Evolutionary conservation across 2,113 vertebrate species (phyloP).

Genomic region (Leucosticte australis): DNA sequence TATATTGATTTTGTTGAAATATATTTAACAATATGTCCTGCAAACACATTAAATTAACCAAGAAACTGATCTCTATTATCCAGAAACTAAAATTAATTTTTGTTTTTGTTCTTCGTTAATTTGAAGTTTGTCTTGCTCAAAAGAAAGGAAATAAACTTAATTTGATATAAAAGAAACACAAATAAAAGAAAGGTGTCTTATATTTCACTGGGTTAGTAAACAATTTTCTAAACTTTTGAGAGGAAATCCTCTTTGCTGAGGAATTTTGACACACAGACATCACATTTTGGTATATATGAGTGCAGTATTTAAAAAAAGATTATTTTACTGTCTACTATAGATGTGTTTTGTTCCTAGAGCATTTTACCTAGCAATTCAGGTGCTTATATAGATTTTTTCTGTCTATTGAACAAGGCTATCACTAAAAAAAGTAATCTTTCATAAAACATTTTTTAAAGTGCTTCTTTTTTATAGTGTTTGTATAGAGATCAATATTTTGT

Average conservation of each 20-base stretch:
- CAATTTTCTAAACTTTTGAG: background rate
- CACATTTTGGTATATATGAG: background rate
- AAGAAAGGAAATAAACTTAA: background rate
- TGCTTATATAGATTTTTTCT: background rate
- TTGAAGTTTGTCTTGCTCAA: background rate
- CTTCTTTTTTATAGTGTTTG: background rate
- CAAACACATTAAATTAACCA: background rate
- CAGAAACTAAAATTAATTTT: background rate
- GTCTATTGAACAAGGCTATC: background rate
- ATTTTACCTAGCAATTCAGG: background rate
- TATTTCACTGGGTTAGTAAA: background rate
- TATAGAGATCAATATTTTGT: background rate
- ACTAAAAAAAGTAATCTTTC: background rate
- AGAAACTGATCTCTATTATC: background rate
- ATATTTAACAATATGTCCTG: background rate
- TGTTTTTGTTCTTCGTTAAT: background rate
- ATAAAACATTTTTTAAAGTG: background rate
- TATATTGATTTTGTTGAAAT: background rate
- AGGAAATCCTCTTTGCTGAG: background rate
- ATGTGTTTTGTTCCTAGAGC: rapidly evolving
- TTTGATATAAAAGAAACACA: background rate
- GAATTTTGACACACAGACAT: background rate
- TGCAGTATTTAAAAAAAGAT: background rate
- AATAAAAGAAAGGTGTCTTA: background rate
- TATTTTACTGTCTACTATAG: background rate